Evolutionary conservation across 2,797 vertebrate species (phyloP), one percentile per base, ranked within the genome.

Genomic region (Danio albolineatus): DNA sequence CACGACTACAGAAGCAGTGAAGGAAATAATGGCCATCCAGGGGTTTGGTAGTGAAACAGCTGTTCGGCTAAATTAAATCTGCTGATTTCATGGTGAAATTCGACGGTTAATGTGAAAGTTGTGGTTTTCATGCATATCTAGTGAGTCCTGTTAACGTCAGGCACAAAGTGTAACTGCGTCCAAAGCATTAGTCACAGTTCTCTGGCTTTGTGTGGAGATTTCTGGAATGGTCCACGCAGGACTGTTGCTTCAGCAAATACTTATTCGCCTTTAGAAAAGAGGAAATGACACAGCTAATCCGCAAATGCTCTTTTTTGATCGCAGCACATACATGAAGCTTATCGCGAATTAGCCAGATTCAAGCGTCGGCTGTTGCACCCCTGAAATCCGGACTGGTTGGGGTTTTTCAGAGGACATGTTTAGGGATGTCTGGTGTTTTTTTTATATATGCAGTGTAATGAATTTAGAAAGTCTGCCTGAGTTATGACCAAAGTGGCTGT

Each of bases 21-120:
- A 62, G 75, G 75, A 56, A 73, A 83, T 80, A 85, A 85, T 83
- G 53, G 46, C 57, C 51, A 59, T 60, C 54, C n/a, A 57, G 44
- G 38, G 43, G 66, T 53, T 83, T 70, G 65, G 71, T 74, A 70
- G 38, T 43, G 39, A 78, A 80, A 73, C 71, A 62, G 70, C 71
- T 72, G 71, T 71, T 81, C 14, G 43, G 54, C 28, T 46, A 71
- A 61, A 78, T 48, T 72, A 67, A 74, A 78, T 81, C 46, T 59
- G 53, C 17, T 65, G 56, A 81, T 85, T 74, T 85, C 74, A 78
- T 72, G 64, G 64, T 49, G 60, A 49, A 83, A 49, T 67, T 4
- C 21, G 16, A 46, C 57, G 60, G 56, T 71, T 49, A 60, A 19
- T 57, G n/a, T 75, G 49, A 21, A 57, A 48, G 59, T 80, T 39